phyloP scores from a whole-genome alignment of 2,888 invertebrate species.

The Lithophane semibrunnea region DNA sequence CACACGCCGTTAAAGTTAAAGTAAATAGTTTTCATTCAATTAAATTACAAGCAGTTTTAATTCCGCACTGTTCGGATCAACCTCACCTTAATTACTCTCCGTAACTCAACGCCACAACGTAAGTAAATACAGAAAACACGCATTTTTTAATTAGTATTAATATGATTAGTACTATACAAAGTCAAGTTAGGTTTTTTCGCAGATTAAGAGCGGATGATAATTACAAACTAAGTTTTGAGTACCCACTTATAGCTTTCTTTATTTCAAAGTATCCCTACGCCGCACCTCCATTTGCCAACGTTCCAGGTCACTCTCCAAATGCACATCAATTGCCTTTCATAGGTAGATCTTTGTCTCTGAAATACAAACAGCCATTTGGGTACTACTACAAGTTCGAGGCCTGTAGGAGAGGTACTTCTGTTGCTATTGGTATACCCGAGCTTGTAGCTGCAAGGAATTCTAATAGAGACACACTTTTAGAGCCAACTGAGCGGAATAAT shows the following conservation, averaged over 20 bases:
- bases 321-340: not conserved
- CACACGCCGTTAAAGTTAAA: constrained; percentile 24
- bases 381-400: not conserved
- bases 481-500: constrained; percentile 30
- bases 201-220: not conserved
- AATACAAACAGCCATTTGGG: not conserved
- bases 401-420: constrained; percentile 18
- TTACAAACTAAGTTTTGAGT: not conserved
- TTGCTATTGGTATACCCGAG: not conserved
- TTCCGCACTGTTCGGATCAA: constrained; percentile 38
- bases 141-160: not conserved
- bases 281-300: not conserved
- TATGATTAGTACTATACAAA: too few species aligned
- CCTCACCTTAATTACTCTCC: constrained; percentile 51
- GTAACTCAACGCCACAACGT: not conserved
- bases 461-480: constrained; percentile 47
- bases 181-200: not conserved
- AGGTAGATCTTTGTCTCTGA: not conserved
- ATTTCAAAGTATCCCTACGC: not conserved
- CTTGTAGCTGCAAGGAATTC: constrained; percentile 29
- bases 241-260: too few species aligned
- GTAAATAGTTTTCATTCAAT: constrained; percentile 50
- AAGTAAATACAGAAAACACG: constrained; percentile 14
- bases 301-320: not conserved
- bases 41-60: constrained; percentile 42